Conservation (phyloP, 2,797 vertebrate genomes). For the Xyrichtys novacula region DNA sequence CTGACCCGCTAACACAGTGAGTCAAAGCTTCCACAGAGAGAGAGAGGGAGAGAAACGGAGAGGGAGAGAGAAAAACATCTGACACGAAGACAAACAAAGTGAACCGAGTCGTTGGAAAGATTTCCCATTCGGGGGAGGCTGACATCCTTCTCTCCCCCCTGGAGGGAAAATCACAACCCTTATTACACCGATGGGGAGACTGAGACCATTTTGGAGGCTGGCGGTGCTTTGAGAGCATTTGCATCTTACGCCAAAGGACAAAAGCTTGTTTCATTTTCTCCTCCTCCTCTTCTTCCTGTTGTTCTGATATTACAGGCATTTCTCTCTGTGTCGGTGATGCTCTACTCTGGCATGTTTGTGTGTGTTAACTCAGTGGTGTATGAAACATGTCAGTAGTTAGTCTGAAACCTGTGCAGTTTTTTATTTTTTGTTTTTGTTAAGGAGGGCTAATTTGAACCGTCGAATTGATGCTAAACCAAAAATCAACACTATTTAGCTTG, state of each 20-base stretch:
- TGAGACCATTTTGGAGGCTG: conserved; percentile 48
- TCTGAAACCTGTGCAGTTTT: neutral
- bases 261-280: conserved; percentile 37
- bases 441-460: conserved; percentile 10
- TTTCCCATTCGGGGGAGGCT: conserved; percentile 26
- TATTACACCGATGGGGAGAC: conserved; percentile 48
- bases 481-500: neutral
- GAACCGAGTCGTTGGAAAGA: conserved; percentile 30
- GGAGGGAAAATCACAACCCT: conserved; percentile 53
- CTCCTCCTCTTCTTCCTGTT: conserved; percentile 16
- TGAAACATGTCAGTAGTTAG: conserved; percentile 5
- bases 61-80: conserved; percentile 4
- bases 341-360: conserved; percentile 11
- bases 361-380: neutral
- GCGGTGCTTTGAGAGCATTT: conserved; percentile 44
- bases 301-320: conserved; percentile 59
- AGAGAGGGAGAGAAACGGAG: conserved; percentile 1
- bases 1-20: conserved; percentile 58
- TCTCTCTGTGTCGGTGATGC: conserved; percentile 52
- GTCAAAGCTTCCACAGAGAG: conserved; percentile 30
- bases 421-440: too few relatives aligned
- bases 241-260: conserved; percentile 13
- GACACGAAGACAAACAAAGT: conserved; percentile 59
- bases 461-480: conserved; percentile 2
- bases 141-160: conserved; percentile 36